Evolutionary conservation across 1,140 invertebrate genomes (phyloP), one percentile per base, ranked within the genome.

Genomic region (Drosophila equinoxialis): DNA sequence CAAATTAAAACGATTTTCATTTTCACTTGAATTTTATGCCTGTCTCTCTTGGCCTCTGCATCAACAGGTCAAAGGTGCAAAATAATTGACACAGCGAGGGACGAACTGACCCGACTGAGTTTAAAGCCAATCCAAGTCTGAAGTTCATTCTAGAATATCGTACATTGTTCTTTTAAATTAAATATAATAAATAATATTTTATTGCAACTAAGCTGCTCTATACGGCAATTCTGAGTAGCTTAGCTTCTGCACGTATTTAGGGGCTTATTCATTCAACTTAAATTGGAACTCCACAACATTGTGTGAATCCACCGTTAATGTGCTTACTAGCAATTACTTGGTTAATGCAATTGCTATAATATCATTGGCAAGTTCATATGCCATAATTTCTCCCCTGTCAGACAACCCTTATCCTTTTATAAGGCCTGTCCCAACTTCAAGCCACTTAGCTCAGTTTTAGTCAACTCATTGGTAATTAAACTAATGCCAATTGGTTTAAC

Each of bases 1-100:
- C 72, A 82, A 77, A 74, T 87, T 82, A 82, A 71, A 82, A 82
- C 83, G 79, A 86, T 86, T 87, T 86, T 73, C 73, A 86, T 86
- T 86, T 86, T 61, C 76, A 87, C 75, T 79, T 62, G 68, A 75
- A 71, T 86, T 70, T 61, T 68, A 68, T 81, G 81, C 60, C 59
- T 35, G 45, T n/a, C 45, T n/a, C 10, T 51, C 11, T 23, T 23
- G 45, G 20, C 14, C 8, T 11, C 4, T 6, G 17, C 17, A 51
- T 51, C 45, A 51, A 51, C 45, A 51, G 45, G 45, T 51, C 17
- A 17, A 48, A 17, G 4, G 14, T 17, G 14, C 1, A 17, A 17
- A 11, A 20, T 48, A 48, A 20, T 17, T 20, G 45, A 3, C 8
- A 7, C 8, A 23, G 11, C 11, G 3, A 39, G 37, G 37, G 37